Conservation (phyloP, 2,797 vertebrate genomes). For the Leucoraja ocellata region DNA sequence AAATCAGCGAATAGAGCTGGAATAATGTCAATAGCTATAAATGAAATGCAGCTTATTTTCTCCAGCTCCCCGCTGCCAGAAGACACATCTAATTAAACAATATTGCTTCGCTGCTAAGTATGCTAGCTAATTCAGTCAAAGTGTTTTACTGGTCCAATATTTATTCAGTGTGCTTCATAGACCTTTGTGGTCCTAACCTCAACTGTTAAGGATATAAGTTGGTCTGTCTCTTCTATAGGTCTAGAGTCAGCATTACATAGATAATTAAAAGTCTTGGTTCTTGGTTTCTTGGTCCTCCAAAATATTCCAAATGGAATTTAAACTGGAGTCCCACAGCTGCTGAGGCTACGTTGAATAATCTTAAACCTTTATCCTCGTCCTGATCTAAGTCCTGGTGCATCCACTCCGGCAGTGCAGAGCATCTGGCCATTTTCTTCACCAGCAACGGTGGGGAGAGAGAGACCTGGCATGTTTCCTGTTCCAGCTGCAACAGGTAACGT, state of each 20-base stretch:
- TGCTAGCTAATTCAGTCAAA: not conserved
- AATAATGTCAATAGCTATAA: not conserved
- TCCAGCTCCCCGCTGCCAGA: not conserved
- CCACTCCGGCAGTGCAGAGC: not conserved
- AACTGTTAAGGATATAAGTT: not conserved
- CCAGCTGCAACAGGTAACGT: not conserved
- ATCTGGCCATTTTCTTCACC: not conserved
- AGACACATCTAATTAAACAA: not conserved
- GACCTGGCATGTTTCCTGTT: not conserved
- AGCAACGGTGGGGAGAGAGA: no score
- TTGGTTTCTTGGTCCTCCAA: no score
- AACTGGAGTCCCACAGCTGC: not conserved
- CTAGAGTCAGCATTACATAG: not conserved
- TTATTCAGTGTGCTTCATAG: not conserved
- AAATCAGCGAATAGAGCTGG: not conserved
- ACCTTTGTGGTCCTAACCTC: no score
- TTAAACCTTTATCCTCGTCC: no score
- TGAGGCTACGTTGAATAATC: no score
- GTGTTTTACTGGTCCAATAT: not conserved
- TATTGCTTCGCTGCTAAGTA: not conserved
- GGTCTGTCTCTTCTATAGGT: not conserved
- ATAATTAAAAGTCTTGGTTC: no score
- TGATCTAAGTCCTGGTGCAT: no score
- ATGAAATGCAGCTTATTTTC: not conserved
- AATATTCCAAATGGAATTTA: no score